Conservation (phyloP, 1,140 invertebrate genomes). For the Battus philenor region DNA sequence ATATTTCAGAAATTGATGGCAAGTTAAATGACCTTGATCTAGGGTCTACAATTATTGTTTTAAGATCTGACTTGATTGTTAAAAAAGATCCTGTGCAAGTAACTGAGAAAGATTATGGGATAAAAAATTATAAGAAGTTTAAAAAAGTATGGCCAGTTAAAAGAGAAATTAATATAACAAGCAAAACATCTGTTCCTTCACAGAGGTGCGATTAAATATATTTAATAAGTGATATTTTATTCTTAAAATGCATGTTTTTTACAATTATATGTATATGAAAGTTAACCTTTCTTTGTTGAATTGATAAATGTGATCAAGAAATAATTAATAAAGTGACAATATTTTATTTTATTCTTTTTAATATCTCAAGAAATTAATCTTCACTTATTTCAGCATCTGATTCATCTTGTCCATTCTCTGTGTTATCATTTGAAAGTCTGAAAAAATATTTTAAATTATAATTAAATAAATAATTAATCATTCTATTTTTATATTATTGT, state of each 20-base stretch:
- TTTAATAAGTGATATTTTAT: too few relatives aligned
- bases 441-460: too few relatives aligned
- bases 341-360: conserved; percentile 17
- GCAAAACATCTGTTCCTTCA: conserved; percentile 8
- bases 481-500: too few relatives aligned
- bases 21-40: conserved; percentile 49
- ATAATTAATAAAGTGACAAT: neutral
- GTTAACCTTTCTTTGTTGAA: too few relatives aligned
- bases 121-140: conserved; percentile 65
- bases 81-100: conserved; percentile 44
- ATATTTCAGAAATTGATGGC: conserved; percentile 34
- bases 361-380: conserved; percentile 20
- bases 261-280: neutral
- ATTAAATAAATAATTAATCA: too few relatives aligned
- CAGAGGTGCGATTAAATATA: too few relatives aligned
- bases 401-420: conserved; percentile 7
- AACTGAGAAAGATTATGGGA: conserved; percentile 19
- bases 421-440: conserved; percentile 22
- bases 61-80: conserved; percentile 48
- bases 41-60: conserved; percentile 40
- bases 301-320: too few relatives aligned
- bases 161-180: conserved; percentile 38
- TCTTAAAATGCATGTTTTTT: too few relatives aligned
- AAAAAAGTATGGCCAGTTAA: conserved; percentile 65
- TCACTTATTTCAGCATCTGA: conserved; percentile 17